Base-by-base conservation (phyloP, 30 jellyfish, hydroid and myxozoan species). In the Rhopilema esculentum region DNA sequence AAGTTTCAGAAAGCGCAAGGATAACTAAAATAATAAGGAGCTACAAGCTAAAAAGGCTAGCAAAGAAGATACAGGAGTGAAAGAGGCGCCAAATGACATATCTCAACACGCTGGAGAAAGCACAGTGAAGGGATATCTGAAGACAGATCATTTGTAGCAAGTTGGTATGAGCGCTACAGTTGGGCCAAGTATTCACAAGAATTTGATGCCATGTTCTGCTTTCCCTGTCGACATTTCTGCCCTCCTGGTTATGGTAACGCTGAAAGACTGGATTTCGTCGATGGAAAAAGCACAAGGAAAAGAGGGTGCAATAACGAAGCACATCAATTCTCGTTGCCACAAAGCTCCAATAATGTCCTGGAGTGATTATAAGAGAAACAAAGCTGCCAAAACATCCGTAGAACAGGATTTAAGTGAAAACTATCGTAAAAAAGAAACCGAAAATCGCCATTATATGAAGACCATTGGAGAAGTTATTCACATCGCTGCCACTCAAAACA, bases 311-410 rank as follows among this genome's bases (percentile, higher is more conserved):
- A 77, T 31, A 77, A 77, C 26, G 75, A 77, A 49, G 87, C 80
- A 57, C 80, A 48, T 77, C 75, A 77, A 57, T 15, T 77, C 87
- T 77, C 87, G 48, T 22, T 17, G 80, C 51, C 87, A 49, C 75
- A 49, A 48, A 77, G 49, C n/a, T 15, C 52, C 87, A 77, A 57
- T 77, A 48, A 49, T 77, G 80, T 49, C 87, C 62, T 32, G 87
- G 87, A 77, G 26, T 52, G 87, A 77, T 77, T 77, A 31, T 27
- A 49, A 77, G 80, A 77, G 80, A 49, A 77, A 77, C 80, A 75
- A 69, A 31, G 75, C 85, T 75, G 75, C 85, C 20, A 75, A 50
- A 75, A 75, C 85, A 75, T 75, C 85, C 81, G 85, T 75, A 75
- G 85, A 75, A 32, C 21, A 75, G 29, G 85, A 27, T 75, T 49